Evolutionary conservation across 1,140 invertebrate genomes (phyloP).

Genomic region (Cyclina sinensis): DNA sequence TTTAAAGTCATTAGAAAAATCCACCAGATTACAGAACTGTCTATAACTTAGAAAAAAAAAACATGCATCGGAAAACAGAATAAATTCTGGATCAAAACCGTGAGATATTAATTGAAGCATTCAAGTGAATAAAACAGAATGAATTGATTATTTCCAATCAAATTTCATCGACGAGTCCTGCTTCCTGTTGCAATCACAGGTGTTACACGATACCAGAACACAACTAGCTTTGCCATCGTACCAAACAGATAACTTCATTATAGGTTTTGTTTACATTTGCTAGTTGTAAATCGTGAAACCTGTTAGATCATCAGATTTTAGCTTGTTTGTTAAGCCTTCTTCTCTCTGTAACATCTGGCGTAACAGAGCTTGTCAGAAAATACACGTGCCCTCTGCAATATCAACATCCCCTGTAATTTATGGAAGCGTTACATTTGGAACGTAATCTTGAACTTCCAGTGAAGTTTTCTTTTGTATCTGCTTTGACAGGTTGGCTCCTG

Average conservation of each 20-base stretch:
- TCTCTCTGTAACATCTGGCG: conserved; percentile 39
- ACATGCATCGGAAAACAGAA: too few species aligned
- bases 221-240: neutral
- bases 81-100: neutral
- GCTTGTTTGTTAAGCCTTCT: neutral
- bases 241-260: conserved; percentile 25
- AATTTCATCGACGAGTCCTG: neutral
- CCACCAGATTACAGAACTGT: too few species aligned
- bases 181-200: neutral
- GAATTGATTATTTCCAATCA: conserved; percentile 1
- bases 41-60: too few species aligned
- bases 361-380: conserved; percentile 42
- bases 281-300: conserved; percentile 14
- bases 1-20: too few species aligned
- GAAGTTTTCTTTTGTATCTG: neutral
- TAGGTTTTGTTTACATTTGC: conserved; percentile 20
- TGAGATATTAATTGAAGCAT: neutral
- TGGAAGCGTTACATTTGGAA: conserved; percentile 21
- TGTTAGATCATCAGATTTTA: conserved; percentile 9
- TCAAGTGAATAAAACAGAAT: conserved; percentile 12
- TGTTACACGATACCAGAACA: neutral
- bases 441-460: neutral
- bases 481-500: neutral
- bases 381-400: neutral
- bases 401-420: conserved; percentile 34